A percentile compares a stretch with the other conserved stretches of the same genome.
Conservation (phyloP, 2,113 vertebrate species). For the Hyla sarda region DNA sequence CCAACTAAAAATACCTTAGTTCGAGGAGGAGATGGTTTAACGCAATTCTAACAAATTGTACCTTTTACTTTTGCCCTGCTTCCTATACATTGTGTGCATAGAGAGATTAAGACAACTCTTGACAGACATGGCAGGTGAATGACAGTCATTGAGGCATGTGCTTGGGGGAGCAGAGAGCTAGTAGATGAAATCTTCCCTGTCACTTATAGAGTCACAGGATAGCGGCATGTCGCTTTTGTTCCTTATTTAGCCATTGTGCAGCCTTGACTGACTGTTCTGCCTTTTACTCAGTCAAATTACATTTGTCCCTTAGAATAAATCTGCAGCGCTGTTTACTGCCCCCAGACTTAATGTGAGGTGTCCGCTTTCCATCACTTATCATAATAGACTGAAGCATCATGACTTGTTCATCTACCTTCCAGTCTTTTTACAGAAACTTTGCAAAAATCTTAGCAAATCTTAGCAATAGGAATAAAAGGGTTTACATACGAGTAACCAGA, state of each 20-base stretch:
- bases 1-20: too few species aligned
- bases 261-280: not conserved
- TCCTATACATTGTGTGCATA: not conserved
- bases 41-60: not conserved
- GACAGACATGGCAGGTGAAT: conserved; percentile 36
- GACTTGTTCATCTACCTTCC: not conserved
- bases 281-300: conserved; percentile 49
- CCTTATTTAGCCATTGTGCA: conserved; percentile 14
- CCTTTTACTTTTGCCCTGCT: not conserved
- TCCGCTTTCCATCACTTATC: not conserved
- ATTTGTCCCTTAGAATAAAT: conserved; percentile 44
- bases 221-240: not conserved
- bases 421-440: not conserved
- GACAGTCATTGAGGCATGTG: conserved; percentile 27
- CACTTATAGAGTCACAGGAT: conserved; percentile 21
- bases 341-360: not conserved
- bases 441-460: too few species aligned
- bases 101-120: conserved; percentile 6
- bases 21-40: not conserved
- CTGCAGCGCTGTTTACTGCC: not conserved
- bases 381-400: not conserved
- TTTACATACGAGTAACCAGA: too few species aligned
- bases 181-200: conserved; percentile 29
- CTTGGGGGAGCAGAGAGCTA: not conserved
- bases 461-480: too few species aligned